These are phyloP conservation scores for Onychostruthus taczanowskii DNA, from an alignment of 2,113 vertebrate species.

Conservation along the genomic window DNA sequence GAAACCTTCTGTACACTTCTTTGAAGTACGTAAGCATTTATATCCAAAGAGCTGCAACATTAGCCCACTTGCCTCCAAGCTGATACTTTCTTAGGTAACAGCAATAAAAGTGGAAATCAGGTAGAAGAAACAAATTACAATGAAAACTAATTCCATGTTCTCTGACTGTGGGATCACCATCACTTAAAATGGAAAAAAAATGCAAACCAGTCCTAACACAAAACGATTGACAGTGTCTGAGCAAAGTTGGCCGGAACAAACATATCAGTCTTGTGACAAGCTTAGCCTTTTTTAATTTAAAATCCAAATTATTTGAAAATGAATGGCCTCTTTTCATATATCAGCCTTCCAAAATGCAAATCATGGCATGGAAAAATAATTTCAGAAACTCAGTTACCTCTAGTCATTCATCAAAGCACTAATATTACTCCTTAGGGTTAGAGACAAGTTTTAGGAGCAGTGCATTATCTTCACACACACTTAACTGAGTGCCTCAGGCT, in stretches of 20 bases:
- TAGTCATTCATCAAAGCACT: background rate
- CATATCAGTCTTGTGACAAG: background rate
- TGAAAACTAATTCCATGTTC: background rate
- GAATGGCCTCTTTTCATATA: background rate
- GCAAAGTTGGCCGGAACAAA: background rate
- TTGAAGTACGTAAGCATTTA: background rate
- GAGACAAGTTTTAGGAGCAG: background rate
- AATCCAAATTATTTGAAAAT: conserved; percentile 17
- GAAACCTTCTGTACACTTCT: background rate
- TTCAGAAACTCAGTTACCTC: background rate
- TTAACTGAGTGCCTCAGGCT: conserved; percentile 1
- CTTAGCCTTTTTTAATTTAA: background rate
- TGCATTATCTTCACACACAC: background rate
- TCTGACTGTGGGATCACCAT: background rate
- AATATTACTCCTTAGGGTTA: background rate
- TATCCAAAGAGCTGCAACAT: background rate
- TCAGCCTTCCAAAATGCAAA: background rate
- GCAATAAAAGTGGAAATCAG: background rate
- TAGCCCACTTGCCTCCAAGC: background rate
- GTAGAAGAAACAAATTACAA: background rate
- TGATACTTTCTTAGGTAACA: background rate
- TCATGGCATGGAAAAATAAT: background rate
- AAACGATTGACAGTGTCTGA: background rate
- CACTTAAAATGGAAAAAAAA: background rate
- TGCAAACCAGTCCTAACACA: background rate